Conservation (phyloP, 2,888 invertebrate genomes). For the Noctua fimbriata region DNA sequence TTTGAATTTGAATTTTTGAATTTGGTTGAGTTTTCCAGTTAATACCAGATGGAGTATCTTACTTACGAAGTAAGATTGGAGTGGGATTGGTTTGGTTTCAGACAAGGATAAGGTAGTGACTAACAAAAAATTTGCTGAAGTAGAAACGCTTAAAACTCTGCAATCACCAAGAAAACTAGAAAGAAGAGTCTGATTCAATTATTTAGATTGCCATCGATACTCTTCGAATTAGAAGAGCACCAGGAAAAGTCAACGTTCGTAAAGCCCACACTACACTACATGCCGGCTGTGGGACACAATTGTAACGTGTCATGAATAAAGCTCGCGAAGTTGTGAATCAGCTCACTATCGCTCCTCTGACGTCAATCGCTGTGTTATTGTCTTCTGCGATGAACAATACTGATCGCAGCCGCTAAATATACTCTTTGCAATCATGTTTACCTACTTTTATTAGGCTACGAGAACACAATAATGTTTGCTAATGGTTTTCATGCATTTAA, state of each 20-base stretch:
- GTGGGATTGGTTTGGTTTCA: no score
- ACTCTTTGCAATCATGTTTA: constrained; percentile 1
- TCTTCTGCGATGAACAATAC: constrained; percentile 34
- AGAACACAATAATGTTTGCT: not conserved
- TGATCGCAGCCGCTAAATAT: constrained; percentile 36
- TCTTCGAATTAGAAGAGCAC: not conserved
- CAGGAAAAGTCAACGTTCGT: not conserved
- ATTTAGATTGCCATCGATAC: not conserved
- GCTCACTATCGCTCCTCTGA: constrained; percentile 42
- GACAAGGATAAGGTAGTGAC: no score
- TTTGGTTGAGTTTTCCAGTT: constrained; percentile 4
- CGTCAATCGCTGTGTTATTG: constrained; percentile 53
- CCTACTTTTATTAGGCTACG: not conserved
- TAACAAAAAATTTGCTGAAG: not conserved
- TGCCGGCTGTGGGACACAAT: not conserved
- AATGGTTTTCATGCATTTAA: not conserved
- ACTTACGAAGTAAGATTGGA: no score
- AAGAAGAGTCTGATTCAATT: no score
- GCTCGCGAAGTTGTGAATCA: constrained; percentile 56
- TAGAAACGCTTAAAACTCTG: not conserved
- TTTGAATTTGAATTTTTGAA: no score
- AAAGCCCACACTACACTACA: no score
- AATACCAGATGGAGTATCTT: not conserved
- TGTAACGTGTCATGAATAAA: constrained; percentile 16
- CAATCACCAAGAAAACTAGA: no score